phyloP scores from a whole-genome alignment of 2,888 invertebrate species.

The Mayetiola destructor region DNA sequence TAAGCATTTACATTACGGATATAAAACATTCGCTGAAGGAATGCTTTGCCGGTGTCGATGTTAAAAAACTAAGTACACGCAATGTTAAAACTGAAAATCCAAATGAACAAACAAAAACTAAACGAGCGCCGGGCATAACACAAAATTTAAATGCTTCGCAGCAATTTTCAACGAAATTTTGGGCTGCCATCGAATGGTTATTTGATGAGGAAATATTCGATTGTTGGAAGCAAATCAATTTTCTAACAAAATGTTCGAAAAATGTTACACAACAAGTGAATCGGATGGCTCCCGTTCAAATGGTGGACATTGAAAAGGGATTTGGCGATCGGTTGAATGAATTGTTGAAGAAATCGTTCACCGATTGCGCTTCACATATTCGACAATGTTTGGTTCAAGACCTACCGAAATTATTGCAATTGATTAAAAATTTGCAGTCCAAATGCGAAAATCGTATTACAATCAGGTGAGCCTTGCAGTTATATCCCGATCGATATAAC shows the following conservation, averaged over 20 bases:
- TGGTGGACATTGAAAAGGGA: conserved; percentile 29
- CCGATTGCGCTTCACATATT: conserved; percentile 30
- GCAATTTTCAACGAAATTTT: conserved; percentile 49
- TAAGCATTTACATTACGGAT: conserved; percentile 31
- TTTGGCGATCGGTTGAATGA: conserved; percentile 41
- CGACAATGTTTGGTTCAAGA: conserved; percentile 32
- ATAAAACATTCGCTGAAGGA: conserved; percentile 33
- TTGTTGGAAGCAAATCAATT: conserved; percentile 46
- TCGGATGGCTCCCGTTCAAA: conserved; percentile 38
- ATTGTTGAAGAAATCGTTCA: conserved; percentile 32
- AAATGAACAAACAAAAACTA: conserved; percentile 34
- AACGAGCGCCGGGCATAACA: conserved; percentile 38
- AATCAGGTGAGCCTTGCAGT: conserved; percentile 23
- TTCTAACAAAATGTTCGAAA: neutral
- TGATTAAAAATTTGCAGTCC: conserved; percentile 27
- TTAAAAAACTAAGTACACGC: conserved; percentile 34
- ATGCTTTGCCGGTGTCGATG: conserved; percentile 34
- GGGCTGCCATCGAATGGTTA: conserved; percentile 78
- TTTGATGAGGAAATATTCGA: conserved; percentile 61
- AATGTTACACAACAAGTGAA: neutral
- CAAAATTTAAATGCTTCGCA: conserved; percentile 39
- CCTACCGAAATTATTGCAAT: conserved; percentile 30
- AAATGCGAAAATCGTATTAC: conserved; percentile 25
- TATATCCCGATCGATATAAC: neutral
- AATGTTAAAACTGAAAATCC: conserved; percentile 37